These are phyloP conservation scores for Anastrepha ludens DNA, from an alignment of 1,140 invertebrate species.

Conservation along the genomic window DNA sequence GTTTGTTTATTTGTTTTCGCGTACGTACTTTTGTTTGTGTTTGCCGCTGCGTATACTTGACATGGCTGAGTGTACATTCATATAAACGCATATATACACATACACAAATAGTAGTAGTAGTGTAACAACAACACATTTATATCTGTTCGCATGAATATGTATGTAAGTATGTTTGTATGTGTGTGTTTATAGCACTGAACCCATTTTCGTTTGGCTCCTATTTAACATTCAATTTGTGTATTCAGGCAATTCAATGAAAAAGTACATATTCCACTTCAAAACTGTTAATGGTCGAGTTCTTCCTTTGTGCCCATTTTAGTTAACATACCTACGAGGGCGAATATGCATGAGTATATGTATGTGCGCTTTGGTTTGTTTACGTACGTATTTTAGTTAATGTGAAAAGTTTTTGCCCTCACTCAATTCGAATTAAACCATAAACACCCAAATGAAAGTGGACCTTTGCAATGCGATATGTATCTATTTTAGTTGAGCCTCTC, in stretches of 20 bases:
- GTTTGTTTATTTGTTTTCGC: constrained; percentile 25
- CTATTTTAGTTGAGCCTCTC: background rate
- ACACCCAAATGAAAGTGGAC: constrained; percentile 10
- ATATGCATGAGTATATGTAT: background rate
- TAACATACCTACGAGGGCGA: too few relatives aligned
- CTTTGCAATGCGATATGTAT: background rate
- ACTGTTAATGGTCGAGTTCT: constrained; percentile 42
- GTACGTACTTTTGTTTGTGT: constrained; percentile 17
- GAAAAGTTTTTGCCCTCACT: constrained; percentile 15
- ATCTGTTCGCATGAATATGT: background rate
- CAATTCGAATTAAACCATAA: background rate
- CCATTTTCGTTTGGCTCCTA: background rate
- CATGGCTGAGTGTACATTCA: background rate
- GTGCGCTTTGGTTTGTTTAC: background rate
- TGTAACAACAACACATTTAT: too few relatives aligned
- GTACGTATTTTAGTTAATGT: constrained; percentile 9
- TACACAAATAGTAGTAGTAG: too few relatives aligned
- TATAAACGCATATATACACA: background rate
- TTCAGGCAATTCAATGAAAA: constrained; percentile 44
- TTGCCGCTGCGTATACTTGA: background rate
- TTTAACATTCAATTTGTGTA: constrained; percentile 45
- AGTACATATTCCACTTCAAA: constrained; percentile 34
- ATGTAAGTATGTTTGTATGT: background rate
- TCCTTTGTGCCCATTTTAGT: background rate
- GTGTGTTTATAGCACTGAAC: background rate